These are phyloP conservation scores for Sympetrum striolatum DNA, from an alignment of 2,888 invertebrate species.

Conservation along the genomic window DNA sequence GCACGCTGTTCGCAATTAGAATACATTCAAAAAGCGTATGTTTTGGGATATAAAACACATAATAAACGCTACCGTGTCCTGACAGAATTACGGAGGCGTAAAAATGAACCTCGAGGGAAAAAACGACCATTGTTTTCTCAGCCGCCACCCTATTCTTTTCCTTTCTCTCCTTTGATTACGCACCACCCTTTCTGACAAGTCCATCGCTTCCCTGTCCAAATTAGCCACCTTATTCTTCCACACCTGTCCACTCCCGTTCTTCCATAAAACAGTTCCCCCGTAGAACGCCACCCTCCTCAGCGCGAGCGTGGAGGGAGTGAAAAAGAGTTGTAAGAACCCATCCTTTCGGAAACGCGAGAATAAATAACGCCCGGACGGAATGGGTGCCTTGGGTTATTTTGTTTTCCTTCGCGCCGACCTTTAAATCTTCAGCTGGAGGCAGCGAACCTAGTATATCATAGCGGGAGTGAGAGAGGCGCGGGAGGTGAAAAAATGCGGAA, in stretches of 20 bases:
- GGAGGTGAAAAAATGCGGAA: background rate
- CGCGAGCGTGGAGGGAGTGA: background rate
- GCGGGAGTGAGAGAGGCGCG: background rate
- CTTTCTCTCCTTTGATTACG: background rate
- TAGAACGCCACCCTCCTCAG: background rate
- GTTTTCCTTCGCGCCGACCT: slow-evolving; percentile 10
- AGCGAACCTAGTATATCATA: slow-evolving; percentile 34
- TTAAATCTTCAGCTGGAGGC: slow-evolving; percentile 21
- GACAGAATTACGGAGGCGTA: background rate
- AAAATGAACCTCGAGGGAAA: background rate
- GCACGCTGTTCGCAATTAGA: too few species aligned
- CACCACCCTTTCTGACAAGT: background rate
- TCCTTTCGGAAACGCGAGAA: slow-evolving; percentile 17
- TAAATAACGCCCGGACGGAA: background rate
- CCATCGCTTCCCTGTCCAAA: background rate
- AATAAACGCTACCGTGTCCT: too few species aligned
- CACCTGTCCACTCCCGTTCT: background rate
- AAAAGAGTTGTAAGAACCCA: slow-evolving; percentile 7
- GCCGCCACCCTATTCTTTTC: background rate
- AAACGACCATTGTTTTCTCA: background rate
- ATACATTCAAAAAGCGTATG: too few species aligned
- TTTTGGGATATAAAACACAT: too few species aligned
- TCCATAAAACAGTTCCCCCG: background rate
- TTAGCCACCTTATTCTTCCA: slow-evolving; percentile 23
- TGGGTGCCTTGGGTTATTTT: background rate